Evolutionary conservation across 2,888 invertebrate species (phyloP).

Genomic region (Drosophila suboccidentalis): DNA sequence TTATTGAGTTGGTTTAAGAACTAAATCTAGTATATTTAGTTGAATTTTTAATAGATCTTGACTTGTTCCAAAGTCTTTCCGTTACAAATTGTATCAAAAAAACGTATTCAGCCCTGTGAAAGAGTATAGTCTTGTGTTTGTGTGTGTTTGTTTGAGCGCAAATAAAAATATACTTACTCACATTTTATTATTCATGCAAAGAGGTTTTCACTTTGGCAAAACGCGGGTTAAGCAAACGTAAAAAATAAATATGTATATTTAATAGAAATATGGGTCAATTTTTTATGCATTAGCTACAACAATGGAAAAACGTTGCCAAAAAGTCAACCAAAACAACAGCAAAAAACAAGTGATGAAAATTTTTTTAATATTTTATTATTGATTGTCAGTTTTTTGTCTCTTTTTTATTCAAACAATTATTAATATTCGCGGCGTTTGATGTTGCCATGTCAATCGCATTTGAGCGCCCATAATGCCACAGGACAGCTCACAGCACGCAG

Average conservation of each 20-base stretch:
- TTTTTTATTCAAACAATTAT: conserved; percentile 11
- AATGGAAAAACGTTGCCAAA: conserved; percentile 12
- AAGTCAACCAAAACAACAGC: background rate
- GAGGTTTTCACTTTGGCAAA: conserved; percentile 55
- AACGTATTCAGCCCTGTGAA: background rate
- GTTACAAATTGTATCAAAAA: background rate
- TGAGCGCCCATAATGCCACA: conserved; percentile 67
- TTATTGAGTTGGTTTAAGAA: no score
- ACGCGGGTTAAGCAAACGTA: conserved; percentile 61
- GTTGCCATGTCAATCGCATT: conserved; percentile 71
- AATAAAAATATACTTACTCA: conserved; percentile 36
- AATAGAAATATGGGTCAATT: conserved; percentile 72
- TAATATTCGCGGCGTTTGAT: conserved; percentile 33
- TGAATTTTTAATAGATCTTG: background rate
- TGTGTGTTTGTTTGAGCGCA: conserved; percentile 5
- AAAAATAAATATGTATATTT: conserved; percentile 69
- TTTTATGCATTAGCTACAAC: conserved; percentile 63
- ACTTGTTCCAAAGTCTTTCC: fast-evolving
- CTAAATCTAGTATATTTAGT: no score
- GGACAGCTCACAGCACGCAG: conserved; percentile 40
- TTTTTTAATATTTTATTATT: conserved; percentile 20
- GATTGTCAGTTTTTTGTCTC: conserved; percentile 10
- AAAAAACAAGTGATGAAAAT: background rate
- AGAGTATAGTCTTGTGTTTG: conserved; percentile 6
- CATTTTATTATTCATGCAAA: conserved; percentile 61